A percentile compares a stretch with the other conserved stretches of the same genome.
These are phyloP conservation scores for Zeus faber DNA, from an alignment of 2,113 vertebrate species.

Conservation along the genomic window DNA sequence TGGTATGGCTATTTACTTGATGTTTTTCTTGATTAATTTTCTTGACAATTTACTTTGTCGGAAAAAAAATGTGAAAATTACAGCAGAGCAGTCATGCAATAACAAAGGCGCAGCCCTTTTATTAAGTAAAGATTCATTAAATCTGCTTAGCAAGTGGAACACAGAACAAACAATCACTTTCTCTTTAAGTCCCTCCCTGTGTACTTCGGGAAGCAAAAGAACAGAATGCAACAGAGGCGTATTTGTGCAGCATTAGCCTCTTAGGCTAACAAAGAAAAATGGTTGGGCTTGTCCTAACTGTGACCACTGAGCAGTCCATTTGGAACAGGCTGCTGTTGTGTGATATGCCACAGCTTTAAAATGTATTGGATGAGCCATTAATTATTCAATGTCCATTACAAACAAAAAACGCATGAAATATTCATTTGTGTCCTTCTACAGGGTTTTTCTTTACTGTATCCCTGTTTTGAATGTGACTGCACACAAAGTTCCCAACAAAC, in stretches of 20 bases:
- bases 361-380: constrained; percentile 71
- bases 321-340: constrained; percentile 34
- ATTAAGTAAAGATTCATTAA: constrained; percentile 63
- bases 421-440: constrained; percentile 58
- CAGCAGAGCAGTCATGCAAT: constrained; percentile 32
- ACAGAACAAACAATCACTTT: constrained; percentile 48
- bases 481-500: too few species aligned
- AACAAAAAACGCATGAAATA: constrained; percentile 72
- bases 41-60: too few species aligned
- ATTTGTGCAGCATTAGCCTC: constrained; percentile 59
- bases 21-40: too few species aligned
- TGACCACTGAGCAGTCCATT: constrained; percentile 16
- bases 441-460: constrained; percentile 42
- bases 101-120: constrained; percentile 39
- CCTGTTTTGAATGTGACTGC: constrained; percentile 16
- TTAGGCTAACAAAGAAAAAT: constrained; percentile 55
- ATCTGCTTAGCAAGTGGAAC: constrained; percentile 68
- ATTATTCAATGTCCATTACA: constrained; percentile 77
- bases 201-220: constrained; percentile 49
- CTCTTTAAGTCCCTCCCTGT: constrained; percentile 26
- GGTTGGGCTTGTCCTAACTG: constrained; percentile 26
- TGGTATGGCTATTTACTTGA: too few species aligned
- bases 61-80: constrained; percentile 22
- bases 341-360: constrained; percentile 54
- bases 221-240: constrained; percentile 46